phyloP scores from a whole-genome alignment of 1,140 invertebrate genomes.

The Drosophila pruinosa region DNA sequence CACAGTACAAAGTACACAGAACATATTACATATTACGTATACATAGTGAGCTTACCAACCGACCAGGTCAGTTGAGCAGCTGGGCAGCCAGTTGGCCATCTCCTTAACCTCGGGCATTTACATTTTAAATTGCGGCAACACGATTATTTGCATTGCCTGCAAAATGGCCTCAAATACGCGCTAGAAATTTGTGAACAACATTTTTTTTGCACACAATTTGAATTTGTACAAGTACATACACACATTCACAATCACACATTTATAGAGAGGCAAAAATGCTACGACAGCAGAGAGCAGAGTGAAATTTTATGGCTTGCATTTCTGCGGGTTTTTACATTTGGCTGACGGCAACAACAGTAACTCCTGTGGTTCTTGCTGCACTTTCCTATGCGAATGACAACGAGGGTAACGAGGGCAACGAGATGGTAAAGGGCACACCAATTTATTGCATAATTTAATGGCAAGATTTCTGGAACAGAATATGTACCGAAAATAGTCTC shows the following conservation, averaged over 20 bases:
- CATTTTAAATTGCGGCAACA: constrained; percentile 76
- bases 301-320: constrained; percentile 54
- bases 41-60: not conserved
- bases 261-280: not conserved
- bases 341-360: constrained; percentile 25
- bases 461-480: constrained; percentile 7
- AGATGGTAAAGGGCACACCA: constrained; percentile 1
- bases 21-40: constrained; percentile 2
- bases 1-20: not conserved
- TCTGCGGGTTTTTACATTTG: constrained; percentile 37
- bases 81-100: constrained; percentile 23
- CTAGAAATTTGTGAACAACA: constrained; percentile 48
- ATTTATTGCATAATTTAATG: constrained; percentile 17
- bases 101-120: constrained; percentile 71
- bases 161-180: constrained; percentile 50
- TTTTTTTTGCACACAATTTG: constrained; percentile 52
- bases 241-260: constrained; percentile 2
- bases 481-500: not conserved
- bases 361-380: constrained; percentile 7
- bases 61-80: not conserved
- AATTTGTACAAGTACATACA: constrained; percentile 39
- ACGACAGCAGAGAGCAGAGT: constrained; percentile 36
- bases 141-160: constrained; percentile 67
- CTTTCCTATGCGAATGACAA: constrained; percentile 1
- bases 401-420: not conserved